phyloP scores from a whole-genome alignment of 1,140 invertebrate species.

The Drosophila tropicalis region DNA sequence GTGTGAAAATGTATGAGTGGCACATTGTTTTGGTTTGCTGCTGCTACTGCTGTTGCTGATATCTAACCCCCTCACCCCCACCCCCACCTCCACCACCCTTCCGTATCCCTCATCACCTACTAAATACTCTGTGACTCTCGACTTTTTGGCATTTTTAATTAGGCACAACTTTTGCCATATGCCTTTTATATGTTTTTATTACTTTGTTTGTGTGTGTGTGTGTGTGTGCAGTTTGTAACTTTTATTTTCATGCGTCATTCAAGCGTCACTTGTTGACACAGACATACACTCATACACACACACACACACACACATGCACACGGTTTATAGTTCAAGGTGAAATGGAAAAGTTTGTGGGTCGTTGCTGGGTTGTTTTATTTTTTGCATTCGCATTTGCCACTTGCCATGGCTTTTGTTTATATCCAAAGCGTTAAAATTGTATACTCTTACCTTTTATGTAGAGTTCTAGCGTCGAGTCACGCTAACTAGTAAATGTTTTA shows the following conservation, averaged over 20 bases:
- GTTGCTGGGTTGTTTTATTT: slow-evolving; percentile 10
- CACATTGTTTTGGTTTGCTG: slow-evolving; percentile 29
- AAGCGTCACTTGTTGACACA: slow-evolving; percentile 51
- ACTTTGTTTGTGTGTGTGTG: slow-evolving; percentile 24
- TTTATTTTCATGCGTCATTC: slow-evolving; percentile 66
- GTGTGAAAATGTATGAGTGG: slow-evolving; percentile 51
- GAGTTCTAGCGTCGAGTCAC: slow-evolving; percentile 13
- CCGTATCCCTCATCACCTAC: background rate
- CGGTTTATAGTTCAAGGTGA: slow-evolving; percentile 79
- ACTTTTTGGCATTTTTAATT: slow-evolving; percentile 81
- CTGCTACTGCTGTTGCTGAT: slow-evolving; percentile 6
- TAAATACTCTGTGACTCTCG: slow-evolving; percentile 28
- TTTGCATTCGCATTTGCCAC: slow-evolving; percentile 41
- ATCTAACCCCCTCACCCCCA: slow-evolving; percentile 36
- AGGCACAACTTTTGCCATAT: slow-evolving; percentile 54
- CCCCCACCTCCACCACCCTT: background rate
- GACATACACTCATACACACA: slow-evolving; percentile 18
- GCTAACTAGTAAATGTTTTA: slow-evolving; percentile 20
- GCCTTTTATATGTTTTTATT: slow-evolving; percentile 48
- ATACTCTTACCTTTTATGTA: slow-evolving; percentile 26
- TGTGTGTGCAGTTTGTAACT: slow-evolving; percentile 49
- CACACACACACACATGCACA: slow-evolving; percentile 9
- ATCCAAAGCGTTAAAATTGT: slow-evolving; percentile 17
- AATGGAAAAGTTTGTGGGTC: slow-evolving; percentile 58
- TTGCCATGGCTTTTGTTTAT: slow-evolving; percentile 40